Conservation (phyloP, 2,113 vertebrate genomes). For the Varanus komodoensis region DNA sequence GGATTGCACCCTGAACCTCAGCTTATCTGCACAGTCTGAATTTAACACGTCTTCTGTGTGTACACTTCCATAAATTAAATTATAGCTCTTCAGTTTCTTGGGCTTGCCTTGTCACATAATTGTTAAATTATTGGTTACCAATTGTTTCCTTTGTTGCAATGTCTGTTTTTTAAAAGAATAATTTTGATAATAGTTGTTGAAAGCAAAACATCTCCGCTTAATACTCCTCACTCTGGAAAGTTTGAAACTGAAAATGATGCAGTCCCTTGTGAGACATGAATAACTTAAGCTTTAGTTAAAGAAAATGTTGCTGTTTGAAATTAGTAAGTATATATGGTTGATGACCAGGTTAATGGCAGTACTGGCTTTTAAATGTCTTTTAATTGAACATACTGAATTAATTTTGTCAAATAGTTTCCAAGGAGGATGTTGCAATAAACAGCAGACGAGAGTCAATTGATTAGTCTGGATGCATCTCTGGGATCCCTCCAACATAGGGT, state of each 20-base stretch:
- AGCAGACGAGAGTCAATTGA: slow-evolving; percentile 9
- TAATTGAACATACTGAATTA: slow-evolving; percentile 28
- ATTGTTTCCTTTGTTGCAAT: neutral
- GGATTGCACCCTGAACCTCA: too few species aligned
- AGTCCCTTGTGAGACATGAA: neutral
- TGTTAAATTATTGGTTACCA: neutral
- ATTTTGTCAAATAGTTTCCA: slow-evolving; percentile 28
- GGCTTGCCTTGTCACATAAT: neutral
- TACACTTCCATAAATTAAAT: too few species aligned
- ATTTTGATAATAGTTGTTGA: neutral
- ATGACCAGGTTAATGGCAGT: slow-evolving; percentile 8
- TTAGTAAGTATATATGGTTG: neutral
- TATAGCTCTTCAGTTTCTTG: neutral
- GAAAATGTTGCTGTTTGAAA: neutral
- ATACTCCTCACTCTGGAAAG: neutral
- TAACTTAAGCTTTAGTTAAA: neutral
- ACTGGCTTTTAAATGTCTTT: neutral
- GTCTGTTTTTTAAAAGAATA: neutral
- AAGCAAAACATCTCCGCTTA: neutral
- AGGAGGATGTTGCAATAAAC: slow-evolving; percentile 16
- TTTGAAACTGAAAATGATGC: neutral
- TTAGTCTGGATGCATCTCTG: slow-evolving; percentile 26
- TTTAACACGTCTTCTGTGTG: too few species aligned
- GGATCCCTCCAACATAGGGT: slow-evolving; percentile 9
- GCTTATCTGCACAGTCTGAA: too few species aligned